Base-by-base conservation (phyloP, 2,113 vertebrate genomes). In the Galbula dea region DNA sequence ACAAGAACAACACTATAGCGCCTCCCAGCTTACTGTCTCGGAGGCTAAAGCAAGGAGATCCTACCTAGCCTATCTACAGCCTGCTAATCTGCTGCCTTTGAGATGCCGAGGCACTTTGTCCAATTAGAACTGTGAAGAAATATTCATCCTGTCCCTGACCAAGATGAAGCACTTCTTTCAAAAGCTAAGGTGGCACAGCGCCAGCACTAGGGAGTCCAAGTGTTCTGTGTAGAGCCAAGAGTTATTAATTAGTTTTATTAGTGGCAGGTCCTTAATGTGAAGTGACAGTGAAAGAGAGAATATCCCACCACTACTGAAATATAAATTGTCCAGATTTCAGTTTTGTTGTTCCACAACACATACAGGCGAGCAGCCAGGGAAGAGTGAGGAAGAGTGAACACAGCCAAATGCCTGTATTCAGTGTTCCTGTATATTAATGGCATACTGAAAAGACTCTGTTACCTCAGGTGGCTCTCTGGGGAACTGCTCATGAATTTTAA, bases 241-340 rank as follows among this genome's bases (percentile, higher is more conserved):
- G 97, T 98, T 98, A 98, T 98, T 98, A 99, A 99, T 98, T 98
- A 99, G 98, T 98, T 98, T 98, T 97, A 98, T 98, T 98, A 98
- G 97, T 97, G 97, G 97, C 98, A 98, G 97, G 95, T 97, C 93
- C 98, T 98, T 98, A 98, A 99, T 98, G 97, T 95, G 97, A 97
- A 97, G 98, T 98, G 98, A 98, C 98, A 98, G 93, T 97, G 96
- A 98, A 97, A 93, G 78, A 92, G 95, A 85, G 97, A 98, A 96
- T 97, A 98, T 97, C 98, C 97, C 95, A 83, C 97, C 96, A 90
- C 94, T 86, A 96, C 97, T 95, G 91, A 98, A 97, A 97, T 94
- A 97, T 97, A 97, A 97, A 98, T 98, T 97, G 94, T 96, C 96
- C 98, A 96, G 95, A 96, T 97, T 97, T 96, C 93, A 95, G 96